Evolutionary conservation across 2,113 vertebrate genomes (phyloP), one percentile per base, ranked within the genome.

Genomic region (Myocastor coypus): DNA sequence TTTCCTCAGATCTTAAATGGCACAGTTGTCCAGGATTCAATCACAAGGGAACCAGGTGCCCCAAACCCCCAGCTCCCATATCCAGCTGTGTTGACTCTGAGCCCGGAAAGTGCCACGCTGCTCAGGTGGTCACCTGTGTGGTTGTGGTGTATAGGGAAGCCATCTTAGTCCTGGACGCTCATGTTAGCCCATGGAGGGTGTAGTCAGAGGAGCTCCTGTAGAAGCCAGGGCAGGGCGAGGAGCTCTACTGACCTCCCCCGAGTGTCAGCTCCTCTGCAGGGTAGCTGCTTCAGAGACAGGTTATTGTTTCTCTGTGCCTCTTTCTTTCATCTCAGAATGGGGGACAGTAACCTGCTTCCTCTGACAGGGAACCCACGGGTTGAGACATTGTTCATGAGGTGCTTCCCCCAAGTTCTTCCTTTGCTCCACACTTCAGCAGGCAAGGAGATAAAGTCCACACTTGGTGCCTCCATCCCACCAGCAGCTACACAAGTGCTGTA

Each of bases 121-220:
- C n/a, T 34, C 2, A 77, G 26, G 46, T 30, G 46, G 34, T 7
- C 0, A 34, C 61, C 37, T 11, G 46, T 80, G 40, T 42, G 55
- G 14, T 19, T 11, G 4, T 37, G 34, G 24, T 90, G 19, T 95
- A 17, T 68, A 52, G 24, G n/a, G 9, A 4, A 17, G 16, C 2
- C 37, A 1, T 69, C 28, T 90, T 20, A 28, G 30, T 90, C 63
- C n/a, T 52, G 24, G 24, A 16, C 34, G 17, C 34, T 63, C 64
- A 9, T 1, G 0, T 46, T 42, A 0, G 61, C 19, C 55, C 32
- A 26, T 46, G 4, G 4, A 78, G 46, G 34, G 1, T 3, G 0
- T 34, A 30, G 28, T 66, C 55, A 12, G 19, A 26, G 32, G 32
- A 91, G 34, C 28, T 46, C 10, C 8, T 1, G 4, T 3, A 10